Evolutionary conservation across 2,113 vertebrate species (phyloP).

Genomic region (Zapornia atra): DNA sequence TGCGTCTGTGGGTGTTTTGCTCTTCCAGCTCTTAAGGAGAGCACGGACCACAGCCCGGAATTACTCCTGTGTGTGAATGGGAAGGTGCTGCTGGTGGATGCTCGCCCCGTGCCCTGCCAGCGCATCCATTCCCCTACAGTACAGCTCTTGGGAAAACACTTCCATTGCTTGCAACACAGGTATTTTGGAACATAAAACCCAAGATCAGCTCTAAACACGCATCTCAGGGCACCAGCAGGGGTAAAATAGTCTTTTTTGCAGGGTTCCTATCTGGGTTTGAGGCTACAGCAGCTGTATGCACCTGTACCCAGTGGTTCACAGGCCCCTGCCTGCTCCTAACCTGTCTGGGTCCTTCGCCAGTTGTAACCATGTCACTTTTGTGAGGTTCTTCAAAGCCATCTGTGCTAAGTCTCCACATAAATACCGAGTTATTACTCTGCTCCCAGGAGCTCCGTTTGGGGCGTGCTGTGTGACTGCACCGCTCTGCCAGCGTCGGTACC

Average conservation of each 20-base stretch:
- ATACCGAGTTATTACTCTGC: background rate
- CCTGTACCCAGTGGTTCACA: background rate
- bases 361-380: constrained; percentile 19
- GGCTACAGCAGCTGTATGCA: background rate
- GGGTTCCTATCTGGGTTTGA: background rate
- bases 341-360: constrained; percentile 51
- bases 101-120: background rate
- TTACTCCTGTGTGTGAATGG: background rate
- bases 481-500: background rate
- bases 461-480: background rate
- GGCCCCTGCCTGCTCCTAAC: constrained; percentile 43
- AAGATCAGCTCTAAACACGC: background rate
- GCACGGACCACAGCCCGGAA: constrained; percentile 14
- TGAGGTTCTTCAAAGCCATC: constrained; percentile 61
- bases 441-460: constrained; percentile 42
- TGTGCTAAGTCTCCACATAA: constrained; percentile 42
- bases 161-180: background rate
- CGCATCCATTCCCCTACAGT: background rate
- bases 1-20: background rate
- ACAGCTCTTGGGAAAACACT: background rate
- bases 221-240: background rate
- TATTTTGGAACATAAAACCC: background rate
- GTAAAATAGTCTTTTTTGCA: background rate
- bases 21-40: background rate
- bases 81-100: background rate